phyloP scores from a whole-genome alignment of 2,113 vertebrate species.

The Strix aluco region DNA sequence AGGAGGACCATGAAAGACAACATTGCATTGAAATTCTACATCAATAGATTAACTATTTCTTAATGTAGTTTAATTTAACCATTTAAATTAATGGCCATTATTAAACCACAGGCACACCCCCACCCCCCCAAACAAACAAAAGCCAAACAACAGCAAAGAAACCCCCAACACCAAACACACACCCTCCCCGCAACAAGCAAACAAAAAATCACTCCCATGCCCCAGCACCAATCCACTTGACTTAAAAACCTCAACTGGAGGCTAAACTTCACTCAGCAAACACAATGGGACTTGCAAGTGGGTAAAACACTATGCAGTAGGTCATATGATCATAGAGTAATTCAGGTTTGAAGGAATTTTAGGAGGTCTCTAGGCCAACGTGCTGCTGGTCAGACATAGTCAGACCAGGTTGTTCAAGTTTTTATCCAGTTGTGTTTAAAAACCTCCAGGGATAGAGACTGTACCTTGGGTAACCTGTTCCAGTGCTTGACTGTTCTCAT shows the following conservation, averaged over 20 bases:
- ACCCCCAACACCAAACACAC: too few species aligned
- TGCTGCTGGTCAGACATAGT: neutral
- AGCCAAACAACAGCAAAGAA: too few species aligned
- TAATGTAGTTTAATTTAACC: too few species aligned
- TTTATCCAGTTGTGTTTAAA: neutral
- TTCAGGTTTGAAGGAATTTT: neutral
- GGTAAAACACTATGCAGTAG: neutral
- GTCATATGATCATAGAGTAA: neutral
- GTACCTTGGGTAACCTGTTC: neutral
- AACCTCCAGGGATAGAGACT: neutral
- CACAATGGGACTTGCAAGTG: neutral
- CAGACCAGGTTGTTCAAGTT: neutral
- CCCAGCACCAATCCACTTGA: too few species aligned
- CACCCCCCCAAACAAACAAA: too few species aligned
- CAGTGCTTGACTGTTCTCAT: neutral
- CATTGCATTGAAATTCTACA: too few species aligned
- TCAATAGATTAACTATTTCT: too few species aligned
- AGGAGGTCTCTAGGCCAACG: neutral
- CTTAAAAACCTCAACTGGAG: neutral
- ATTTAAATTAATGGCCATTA: too few species aligned
- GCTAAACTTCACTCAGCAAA: neutral
- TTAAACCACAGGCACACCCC: too few species aligned
- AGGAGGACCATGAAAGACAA: neutral
- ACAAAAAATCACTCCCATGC: too few species aligned
- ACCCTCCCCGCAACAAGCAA: too few species aligned